Percentiles rank a stretch among this genome's conserved stretches.
These are phyloP conservation scores for Drosophila sulfurigaster DNA, from an alignment of 1,140 invertebrate species.

Conservation along the genomic window DNA sequence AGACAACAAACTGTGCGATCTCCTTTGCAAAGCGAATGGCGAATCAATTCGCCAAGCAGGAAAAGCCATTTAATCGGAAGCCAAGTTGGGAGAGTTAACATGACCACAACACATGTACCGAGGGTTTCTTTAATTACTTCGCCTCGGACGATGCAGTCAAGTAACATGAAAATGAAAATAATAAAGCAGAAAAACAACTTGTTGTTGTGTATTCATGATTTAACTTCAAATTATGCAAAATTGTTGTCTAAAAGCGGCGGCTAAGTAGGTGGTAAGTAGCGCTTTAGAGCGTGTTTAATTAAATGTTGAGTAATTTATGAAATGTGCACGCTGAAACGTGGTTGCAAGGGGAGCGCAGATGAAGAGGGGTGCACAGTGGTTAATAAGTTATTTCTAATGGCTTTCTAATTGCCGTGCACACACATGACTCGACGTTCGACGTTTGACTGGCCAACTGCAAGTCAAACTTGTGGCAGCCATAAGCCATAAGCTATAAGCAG, in stretches of 20 bases:
- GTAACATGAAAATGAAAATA: slow-evolving; percentile 3
- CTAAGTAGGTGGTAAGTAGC: slow-evolving; percentile 83
- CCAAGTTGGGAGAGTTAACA: slow-evolving; percentile 46
- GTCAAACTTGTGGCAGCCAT: slow-evolving; percentile 30
- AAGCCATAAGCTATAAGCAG: slow-evolving; percentile 49
- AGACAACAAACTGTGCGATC: neutral
- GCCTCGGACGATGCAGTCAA: slow-evolving; percentile 9
- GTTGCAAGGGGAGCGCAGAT: neutral
- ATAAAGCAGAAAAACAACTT: slow-evolving; percentile 59
- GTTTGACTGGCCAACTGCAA: neutral
- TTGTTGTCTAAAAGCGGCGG: slow-evolving; percentile 79
- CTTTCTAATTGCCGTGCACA: slow-evolving; percentile 76
- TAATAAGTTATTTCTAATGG: slow-evolving; percentile 80
- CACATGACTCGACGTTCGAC: slow-evolving; percentile 3
- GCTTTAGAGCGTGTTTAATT: slow-evolving; percentile 83
- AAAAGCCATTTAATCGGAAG: slow-evolving; percentile 18
- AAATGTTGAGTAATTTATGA: slow-evolving; percentile 84
- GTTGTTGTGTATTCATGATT: slow-evolving; percentile 59
- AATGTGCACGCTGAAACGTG: slow-evolving; percentile 40
- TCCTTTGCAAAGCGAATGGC: neutral
- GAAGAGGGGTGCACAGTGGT: slow-evolving; percentile 6
- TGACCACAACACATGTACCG: slow-evolving; percentile 67
- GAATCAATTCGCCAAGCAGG: slow-evolving; percentile 25
- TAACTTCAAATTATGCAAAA: slow-evolving; percentile 80
- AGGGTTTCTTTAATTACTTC: slow-evolving; percentile 34